Evolutionary conservation across 2,113 vertebrate genomes (phyloP).

Genomic region (Apodemus sylvaticus): DNA sequence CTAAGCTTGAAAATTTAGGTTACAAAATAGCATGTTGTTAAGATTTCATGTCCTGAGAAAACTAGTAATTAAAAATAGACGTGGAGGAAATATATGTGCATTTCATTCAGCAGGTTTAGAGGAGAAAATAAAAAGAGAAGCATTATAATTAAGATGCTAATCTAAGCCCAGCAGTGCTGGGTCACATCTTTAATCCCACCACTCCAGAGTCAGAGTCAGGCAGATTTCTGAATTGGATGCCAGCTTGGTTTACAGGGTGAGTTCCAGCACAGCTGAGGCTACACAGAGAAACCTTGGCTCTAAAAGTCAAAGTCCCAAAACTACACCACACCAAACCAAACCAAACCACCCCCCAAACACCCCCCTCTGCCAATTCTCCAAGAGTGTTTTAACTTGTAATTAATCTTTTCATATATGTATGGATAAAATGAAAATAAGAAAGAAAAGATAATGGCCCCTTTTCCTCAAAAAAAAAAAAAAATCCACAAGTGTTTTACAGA

Average conservation of each 20-base stretch:
- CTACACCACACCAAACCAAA: too few relatives aligned
- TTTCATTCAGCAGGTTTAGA: conserved; percentile 4
- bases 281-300: background rate
- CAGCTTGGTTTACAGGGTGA: background rate
- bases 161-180: background rate
- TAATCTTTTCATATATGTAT: background rate
- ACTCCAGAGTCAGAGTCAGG: background rate
- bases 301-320: background rate
- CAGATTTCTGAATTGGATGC: background rate
- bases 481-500: background rate
- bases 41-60: background rate
- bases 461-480: conserved; percentile 19
- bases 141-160: background rate
- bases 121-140: conserved; percentile 16
- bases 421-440: conserved; percentile 13
- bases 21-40: background rate
- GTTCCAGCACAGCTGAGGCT: background rate
- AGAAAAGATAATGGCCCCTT: background rate
- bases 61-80: background rate
- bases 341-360: background rate
- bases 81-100: background rate
- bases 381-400: background rate
- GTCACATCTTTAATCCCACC: background rate
- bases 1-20: background rate
- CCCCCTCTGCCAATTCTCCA: background rate